Percentiles rank a stretch among this genome's conserved stretches.
These are phyloP conservation scores for Ailurus styani DNA, from an alignment of 2,113 vertebrate species.

Conservation along the genomic window DNA sequence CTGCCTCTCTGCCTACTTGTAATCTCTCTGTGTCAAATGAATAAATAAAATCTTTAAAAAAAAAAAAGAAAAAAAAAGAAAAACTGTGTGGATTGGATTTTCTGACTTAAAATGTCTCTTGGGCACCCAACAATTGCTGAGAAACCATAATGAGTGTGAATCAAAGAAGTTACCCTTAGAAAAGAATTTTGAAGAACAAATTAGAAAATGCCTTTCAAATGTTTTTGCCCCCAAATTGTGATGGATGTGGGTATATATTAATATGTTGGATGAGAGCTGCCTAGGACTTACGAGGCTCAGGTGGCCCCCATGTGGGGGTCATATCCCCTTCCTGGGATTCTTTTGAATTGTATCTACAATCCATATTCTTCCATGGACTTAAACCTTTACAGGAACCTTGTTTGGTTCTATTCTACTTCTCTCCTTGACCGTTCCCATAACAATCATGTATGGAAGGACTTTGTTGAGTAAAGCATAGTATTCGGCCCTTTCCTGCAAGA, in stretches of 20 bases:
- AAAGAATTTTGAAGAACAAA: slow-evolving; percentile 27
- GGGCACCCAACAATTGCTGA: neutral
- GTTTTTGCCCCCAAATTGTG: neutral
- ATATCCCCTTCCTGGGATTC: neutral
- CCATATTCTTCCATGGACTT: neutral
- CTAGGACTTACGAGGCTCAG: neutral
- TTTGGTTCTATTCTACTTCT: neutral
- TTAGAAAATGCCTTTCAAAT: neutral
- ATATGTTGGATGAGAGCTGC: neutral
- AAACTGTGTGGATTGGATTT: neutral
- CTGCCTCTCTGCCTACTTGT: too few species aligned
- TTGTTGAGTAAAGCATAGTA: neutral
- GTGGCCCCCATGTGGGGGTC: rapidly evolving
- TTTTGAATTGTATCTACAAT: neutral
- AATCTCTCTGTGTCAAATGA: too few species aligned
- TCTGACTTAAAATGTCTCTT: neutral
- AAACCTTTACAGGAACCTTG: neutral
- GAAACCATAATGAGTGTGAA: neutral
- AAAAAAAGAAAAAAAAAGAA: too few species aligned
- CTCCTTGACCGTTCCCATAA: neutral
- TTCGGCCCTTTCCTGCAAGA: neutral
- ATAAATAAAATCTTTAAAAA: too few species aligned
- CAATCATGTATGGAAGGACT: neutral
- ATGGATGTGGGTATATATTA: neutral
- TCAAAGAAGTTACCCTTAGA: neutral